Percentiles rank a stretch among this genome's conserved stretches.
phyloP scores from a whole-genome alignment of 2,113 vertebrate species.

The Pangasianodon gigas region DNA sequence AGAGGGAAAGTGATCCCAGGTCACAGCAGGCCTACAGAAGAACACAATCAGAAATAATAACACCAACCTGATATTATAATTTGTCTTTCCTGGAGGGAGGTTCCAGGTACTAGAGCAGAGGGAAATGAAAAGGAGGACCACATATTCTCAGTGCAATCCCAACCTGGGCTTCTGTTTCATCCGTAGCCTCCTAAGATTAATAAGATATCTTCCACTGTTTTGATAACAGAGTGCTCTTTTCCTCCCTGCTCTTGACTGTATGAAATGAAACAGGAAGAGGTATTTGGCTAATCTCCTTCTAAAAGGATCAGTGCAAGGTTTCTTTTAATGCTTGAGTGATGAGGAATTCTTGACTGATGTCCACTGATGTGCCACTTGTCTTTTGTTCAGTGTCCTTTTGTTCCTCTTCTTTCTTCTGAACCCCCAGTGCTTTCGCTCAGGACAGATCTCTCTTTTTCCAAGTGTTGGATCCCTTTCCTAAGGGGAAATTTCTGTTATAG shows the following conservation, averaged over 20 bases:
- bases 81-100: slow-evolving; percentile 62
- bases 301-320: slow-evolving; percentile 61
- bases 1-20: slow-evolving; percentile 67
- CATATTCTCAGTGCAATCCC: slow-evolving; percentile 53
- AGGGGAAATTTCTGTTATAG: no score
- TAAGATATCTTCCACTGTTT: slow-evolving; percentile 65
- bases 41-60: slow-evolving; percentile 75
- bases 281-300: slow-evolving; percentile 67
- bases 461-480: neutral
- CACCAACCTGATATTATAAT: slow-evolving; percentile 74
- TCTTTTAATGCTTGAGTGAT: slow-evolving; percentile 62
- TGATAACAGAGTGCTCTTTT: slow-evolving; percentile 61
- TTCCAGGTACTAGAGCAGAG: slow-evolving; percentile 66
- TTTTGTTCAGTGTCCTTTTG: slow-evolving; percentile 32
- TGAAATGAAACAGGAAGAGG: slow-evolving; percentile 62
- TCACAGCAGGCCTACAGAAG: slow-evolving; percentile 66
- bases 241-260: slow-evolving; percentile 59
- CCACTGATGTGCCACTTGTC: slow-evolving; percentile 44
- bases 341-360: slow-evolving; percentile 52
- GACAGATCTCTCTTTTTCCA: neutral
- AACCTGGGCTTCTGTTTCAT: slow-evolving; percentile 61
- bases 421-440: neutral
- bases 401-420: slow-evolving; percentile 49
- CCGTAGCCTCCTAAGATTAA: slow-evolving; percentile 65
- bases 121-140: slow-evolving; percentile 63